phyloP scores from a whole-genome alignment of 2,113 vertebrate genomes.

The Chaetops frenatus region DNA sequence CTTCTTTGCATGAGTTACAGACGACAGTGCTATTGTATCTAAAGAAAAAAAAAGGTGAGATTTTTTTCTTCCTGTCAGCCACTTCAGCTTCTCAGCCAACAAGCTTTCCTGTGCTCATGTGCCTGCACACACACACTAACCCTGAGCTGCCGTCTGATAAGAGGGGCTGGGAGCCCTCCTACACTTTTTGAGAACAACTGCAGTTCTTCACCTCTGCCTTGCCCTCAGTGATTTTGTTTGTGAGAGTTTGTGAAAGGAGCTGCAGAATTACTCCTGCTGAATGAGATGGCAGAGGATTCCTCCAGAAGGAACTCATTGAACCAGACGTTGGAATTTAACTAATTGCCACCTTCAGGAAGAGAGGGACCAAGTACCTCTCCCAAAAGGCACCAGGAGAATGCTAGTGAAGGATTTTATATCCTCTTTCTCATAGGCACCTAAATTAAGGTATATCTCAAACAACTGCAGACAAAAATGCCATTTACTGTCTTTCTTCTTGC shows the following conservation, averaged over 20 bases:
- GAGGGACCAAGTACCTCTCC: not conserved
- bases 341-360: not conserved
- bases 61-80: not conserved
- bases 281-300: not conserved
- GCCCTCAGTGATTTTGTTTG: not conserved
- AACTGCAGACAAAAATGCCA: not conserved
- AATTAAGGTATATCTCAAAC: not conserved
- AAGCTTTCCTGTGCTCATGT: not conserved
- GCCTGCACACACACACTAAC: no score
- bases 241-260: not conserved
- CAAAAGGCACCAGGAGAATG: not conserved
- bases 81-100: not conserved
- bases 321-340: not conserved
- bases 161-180: not conserved
- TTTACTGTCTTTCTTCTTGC: not conserved
- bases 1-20: not conserved
- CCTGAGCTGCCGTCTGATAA: not conserved
- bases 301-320: not conserved
- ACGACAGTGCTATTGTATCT: not conserved
- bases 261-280: not conserved
- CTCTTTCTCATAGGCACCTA: not conserved
- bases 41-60: not conserved
- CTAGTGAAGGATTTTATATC: not conserved
- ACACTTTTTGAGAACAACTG: not conserved
- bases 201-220: not conserved